Conservation (phyloP, 2,797 vertebrate species). For the Pantherophis alleghaniensis region DNA sequence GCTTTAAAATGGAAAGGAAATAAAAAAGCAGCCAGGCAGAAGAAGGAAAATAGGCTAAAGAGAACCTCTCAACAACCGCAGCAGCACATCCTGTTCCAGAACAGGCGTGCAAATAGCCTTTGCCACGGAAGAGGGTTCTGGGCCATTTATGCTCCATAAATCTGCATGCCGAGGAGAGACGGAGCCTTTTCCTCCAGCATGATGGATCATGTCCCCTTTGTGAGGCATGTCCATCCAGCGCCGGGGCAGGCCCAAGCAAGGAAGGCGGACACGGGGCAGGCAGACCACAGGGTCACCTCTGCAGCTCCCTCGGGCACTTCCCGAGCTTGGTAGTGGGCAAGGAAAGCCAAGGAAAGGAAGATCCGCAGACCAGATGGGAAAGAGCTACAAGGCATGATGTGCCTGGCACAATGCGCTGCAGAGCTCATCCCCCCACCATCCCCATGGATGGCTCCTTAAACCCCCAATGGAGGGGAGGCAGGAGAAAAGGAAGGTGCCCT, state of each 20-base stretch:
- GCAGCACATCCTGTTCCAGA: accelerated
- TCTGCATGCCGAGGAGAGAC: not conserved
- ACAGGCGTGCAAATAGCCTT: not conserved
- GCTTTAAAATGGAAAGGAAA: not conserved
- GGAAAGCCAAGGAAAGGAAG: conserved; percentile 53
- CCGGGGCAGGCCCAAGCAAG: accelerated
- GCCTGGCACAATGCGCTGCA: conserved; percentile 39
- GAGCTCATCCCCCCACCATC: conserved; percentile 38
- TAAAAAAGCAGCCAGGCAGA: not conserved
- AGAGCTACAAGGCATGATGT: conserved; percentile 53
- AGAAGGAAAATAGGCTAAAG: not conserved
- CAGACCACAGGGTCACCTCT: not conserved
- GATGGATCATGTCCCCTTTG: not conserved
- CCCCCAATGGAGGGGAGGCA: not conserved
- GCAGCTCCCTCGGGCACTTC: conserved; percentile 25
- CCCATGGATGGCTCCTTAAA: conserved; percentile 48
- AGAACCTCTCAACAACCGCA: accelerated
- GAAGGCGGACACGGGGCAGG: accelerated
- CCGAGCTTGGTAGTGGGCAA: not conserved
- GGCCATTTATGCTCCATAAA: not conserved
- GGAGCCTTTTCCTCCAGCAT: not conserved
- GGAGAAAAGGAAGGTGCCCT: not conserved
- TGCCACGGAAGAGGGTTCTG: not conserved
- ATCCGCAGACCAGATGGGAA: conserved; percentile 50
- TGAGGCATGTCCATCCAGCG: accelerated